Conservation (phyloP, 2,888 invertebrate genomes). For the Pachycephus smyrnensis region DNA sequence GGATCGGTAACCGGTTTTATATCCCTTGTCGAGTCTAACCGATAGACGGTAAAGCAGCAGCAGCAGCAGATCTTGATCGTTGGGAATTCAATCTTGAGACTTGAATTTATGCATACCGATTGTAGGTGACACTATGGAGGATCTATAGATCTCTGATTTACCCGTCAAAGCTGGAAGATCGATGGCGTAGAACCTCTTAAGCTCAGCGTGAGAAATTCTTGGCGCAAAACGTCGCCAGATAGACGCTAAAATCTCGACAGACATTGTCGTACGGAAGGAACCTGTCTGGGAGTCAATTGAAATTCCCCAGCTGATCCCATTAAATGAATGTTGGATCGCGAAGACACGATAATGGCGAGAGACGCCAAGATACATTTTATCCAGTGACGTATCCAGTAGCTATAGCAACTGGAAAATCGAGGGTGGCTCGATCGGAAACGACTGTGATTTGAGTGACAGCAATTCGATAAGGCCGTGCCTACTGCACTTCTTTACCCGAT, state of each 20-base stretch:
- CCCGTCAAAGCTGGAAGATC: background rate
- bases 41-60: background rate
- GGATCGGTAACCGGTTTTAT: background rate
- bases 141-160: background rate
- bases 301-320: background rate
- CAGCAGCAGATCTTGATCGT: background rate
- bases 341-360: background rate
- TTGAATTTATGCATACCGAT: background rate
- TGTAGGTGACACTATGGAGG: background rate
- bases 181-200: background rate
- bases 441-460: constrained; percentile 24
- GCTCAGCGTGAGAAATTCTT: background rate
- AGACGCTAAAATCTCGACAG: background rate
- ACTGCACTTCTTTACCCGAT: background rate
- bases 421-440: constrained; percentile 3
- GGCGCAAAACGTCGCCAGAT: background rate
- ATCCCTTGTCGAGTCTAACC: background rate
- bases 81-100: background rate
- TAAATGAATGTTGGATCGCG: background rate
- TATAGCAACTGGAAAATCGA: constrained; percentile 18
- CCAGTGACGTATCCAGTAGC: background rate
- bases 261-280: background rate
- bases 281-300: background rate
- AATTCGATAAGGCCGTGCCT: constrained; percentile 12
- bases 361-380: background rate